These are phyloP conservation scores for Acleris holmiana DNA, from an alignment of 2,888 invertebrate genomes.

Conservation along the genomic window DNA sequence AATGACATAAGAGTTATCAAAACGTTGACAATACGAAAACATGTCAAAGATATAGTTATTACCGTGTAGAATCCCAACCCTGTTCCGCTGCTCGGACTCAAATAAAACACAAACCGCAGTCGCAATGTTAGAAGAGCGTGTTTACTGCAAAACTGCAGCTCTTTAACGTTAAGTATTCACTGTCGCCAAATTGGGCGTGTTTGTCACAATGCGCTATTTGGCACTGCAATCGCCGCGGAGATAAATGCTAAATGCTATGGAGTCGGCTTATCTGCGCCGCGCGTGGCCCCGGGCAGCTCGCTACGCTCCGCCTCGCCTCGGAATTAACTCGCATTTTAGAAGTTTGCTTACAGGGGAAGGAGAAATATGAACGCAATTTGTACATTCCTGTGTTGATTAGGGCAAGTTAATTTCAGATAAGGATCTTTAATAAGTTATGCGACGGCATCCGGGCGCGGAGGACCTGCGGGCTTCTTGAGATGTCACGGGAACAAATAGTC, in stretches of 20 bases:
- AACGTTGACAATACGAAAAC: too few relatives aligned
- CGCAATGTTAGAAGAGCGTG: too few relatives aligned
- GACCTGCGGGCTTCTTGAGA: too few relatives aligned
- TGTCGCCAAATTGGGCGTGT: neutral
- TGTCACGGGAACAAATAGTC: too few relatives aligned
- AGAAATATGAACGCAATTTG: constrained; percentile 6
- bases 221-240: neutral
- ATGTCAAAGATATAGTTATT: too few relatives aligned
- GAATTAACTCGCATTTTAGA: too few relatives aligned
- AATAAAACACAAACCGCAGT: too few relatives aligned
- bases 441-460: neutral
- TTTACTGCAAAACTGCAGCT: neutral
- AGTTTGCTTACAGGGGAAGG: neutral
- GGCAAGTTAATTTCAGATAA: neutral
- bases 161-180: neutral
- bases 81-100: too few relatives aligned
- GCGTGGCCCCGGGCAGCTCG: neutral
- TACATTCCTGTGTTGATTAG: constrained; percentile 1
- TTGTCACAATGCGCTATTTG: neutral
- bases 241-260: neutral
- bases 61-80: too few relatives aligned
- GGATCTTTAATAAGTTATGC: neutral
- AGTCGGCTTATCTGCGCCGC: neutral
- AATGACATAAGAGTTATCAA: too few relatives aligned
- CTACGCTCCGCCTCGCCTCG: neutral